Evolutionary conservation across 1,140 invertebrate genomes (phyloP), one percentile per base, ranked within the genome.

Genomic region (Drosophila melanica): DNA sequence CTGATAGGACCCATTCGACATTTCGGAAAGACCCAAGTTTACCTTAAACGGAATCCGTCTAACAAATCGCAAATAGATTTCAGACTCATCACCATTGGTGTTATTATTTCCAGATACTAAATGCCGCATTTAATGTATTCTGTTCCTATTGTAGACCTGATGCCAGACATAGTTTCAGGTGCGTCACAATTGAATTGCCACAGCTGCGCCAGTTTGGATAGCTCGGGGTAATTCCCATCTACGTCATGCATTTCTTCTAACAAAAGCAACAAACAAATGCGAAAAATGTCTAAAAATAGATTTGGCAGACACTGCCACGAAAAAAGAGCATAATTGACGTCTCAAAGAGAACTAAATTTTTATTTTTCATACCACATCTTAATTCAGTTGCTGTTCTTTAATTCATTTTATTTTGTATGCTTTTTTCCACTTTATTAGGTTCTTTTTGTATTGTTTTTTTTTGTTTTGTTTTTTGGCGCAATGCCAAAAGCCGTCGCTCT

Each of bases 401-500:
- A 69, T 63, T 63, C 57, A 33, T 54, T 23, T 48, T 30, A 33
- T 23, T 42, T 47, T 41, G 18, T 70, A 27, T 63, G 37, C 47
- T 41, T 14, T 54, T 33, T 55, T 27, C 18, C 27, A n/a, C 60
- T 39, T 16, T 63, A 35, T 35, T 2, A 35, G 9, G 33, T 35
- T 35, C 33, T 59, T 16, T 37, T 16, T 51, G 33, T 35, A n/a
- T n/a, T n/a, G n/a, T n/a, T n/a, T n/a, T 20, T 59, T 59, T 35
- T 54, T 14, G 45, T 63, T 57, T 27, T 37, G 48, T 67, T 58
- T 67, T 79, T 82, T 69, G 72, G 70, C 67, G 66, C 76, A 84
- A 79, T 89, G 84, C 84, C 79, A 87, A 87, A 87, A 82, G 64
- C 64, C 50, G 45, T 55, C 41, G 42, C 39, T 39, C n/a, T 33